These are phyloP conservation scores for Ammodytes dubius DNA, from an alignment of 2,113 vertebrate species.

Conservation along the genomic window DNA sequence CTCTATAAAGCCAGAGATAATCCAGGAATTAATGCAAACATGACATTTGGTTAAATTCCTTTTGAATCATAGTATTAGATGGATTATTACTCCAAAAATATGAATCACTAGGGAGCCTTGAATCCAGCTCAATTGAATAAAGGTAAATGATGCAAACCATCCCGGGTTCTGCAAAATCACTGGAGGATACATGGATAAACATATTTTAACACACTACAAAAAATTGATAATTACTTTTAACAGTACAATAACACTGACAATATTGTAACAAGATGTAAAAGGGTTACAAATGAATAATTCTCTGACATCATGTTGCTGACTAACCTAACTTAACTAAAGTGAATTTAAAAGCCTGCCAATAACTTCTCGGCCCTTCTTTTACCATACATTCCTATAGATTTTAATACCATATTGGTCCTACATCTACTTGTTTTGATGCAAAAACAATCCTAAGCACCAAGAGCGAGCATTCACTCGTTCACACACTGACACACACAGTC, in stretches of 20 bases:
- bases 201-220: background rate
- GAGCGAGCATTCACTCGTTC: constrained; percentile 61
- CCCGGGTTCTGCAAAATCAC: background rate
- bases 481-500: constrained; percentile 68
- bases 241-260: background rate
- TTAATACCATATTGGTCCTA: constrained; percentile 42
- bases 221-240: background rate
- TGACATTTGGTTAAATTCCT: constrained; percentile 44
- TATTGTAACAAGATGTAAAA: background rate
- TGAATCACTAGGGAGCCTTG: background rate
- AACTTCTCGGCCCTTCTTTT: constrained; percentile 9
- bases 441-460: constrained; percentile 57
- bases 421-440: constrained; percentile 57
- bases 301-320: constrained; percentile 6
- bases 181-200: background rate
- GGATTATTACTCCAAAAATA: constrained; percentile 5
- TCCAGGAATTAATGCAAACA: constrained; percentile 52
- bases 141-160: background rate
- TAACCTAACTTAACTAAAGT: constrained; percentile 13
- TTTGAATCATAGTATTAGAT: constrained; percentile 40
- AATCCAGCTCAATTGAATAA: background rate
- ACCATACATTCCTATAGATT: background rate
- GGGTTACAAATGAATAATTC: background rate
- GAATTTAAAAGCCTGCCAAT: constrained; percentile 16
- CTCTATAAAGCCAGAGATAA: constrained; percentile 39